phyloP scores from a whole-genome alignment of 2,797 vertebrate species.

The Lerista edwardsae region DNA sequence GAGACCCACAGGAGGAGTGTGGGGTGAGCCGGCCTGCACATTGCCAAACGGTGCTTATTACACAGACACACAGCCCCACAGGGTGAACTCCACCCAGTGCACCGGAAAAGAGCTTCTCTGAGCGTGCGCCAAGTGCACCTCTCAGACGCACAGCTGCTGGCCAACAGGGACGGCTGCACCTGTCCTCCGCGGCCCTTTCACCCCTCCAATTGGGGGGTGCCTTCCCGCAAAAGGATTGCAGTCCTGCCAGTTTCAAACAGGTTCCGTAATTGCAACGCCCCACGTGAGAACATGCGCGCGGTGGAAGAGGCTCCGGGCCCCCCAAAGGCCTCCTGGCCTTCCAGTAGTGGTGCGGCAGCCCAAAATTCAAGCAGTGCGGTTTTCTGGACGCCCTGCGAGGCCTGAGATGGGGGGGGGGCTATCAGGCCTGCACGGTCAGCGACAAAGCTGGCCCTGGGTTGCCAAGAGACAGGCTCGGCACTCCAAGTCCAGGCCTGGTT shows the following conservation, averaged over 20 bases:
- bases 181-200: not conserved
- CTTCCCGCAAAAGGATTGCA: not conserved
- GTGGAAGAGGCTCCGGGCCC: too few relatives aligned
- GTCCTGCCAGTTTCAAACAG: not conserved
- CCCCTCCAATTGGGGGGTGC: not conserved
- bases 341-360: not conserved
- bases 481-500: not conserved
- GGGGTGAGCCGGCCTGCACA: not conserved
- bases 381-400: not conserved
- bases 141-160: not conserved
- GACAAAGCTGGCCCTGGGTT: not conserved
- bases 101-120: not conserved
- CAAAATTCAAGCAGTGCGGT: not conserved
- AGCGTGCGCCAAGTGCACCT: not conserved
- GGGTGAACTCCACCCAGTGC: not conserved
- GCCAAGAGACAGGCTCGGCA: not conserved
- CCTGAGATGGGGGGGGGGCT: not conserved
- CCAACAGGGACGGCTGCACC: not conserved
- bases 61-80: not conserved
- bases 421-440: not conserved
- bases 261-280: not conserved
- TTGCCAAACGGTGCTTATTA: too few relatives aligned
- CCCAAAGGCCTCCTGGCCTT: not conserved
- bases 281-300: not conserved
- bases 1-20: not conserved